Percentiles rank a stretch among this genome's conserved stretches.
Conservation (phyloP, 2,888 invertebrate species). For the Cerceris ruficornis region DNA sequence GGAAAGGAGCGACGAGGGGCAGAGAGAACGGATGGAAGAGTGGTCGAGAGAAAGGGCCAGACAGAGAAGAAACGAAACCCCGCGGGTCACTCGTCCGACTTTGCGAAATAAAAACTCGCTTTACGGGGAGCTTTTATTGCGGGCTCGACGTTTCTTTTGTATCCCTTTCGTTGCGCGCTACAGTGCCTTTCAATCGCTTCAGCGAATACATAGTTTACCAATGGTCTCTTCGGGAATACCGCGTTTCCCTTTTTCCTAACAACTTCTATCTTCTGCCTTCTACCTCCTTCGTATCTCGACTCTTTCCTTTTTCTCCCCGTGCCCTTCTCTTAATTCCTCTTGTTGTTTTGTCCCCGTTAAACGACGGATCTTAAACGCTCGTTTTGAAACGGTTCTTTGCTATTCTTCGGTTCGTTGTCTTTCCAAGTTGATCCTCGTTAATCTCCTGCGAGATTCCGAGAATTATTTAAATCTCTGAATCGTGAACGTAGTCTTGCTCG, state of each 20-base stretch:
- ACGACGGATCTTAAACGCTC: conserved; percentile 27
- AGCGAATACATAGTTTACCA: conserved; percentile 71
- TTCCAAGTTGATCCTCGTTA: conserved; percentile 17
- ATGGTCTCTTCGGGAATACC: conserved; percentile 67
- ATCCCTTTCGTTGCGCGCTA: conserved; percentile 66
- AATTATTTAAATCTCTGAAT: conserved; percentile 30
- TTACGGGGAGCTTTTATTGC: conserved; percentile 78
- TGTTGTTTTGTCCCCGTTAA: background rate
- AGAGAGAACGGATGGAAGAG: conserved; percentile 16
- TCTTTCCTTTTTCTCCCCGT: conserved; percentile 12
- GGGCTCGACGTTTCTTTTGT: conserved; percentile 76
- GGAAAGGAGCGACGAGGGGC: conserved; percentile 22
- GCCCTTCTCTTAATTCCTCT: conserved; percentile 40
- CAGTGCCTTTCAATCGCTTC: conserved; percentile 75
- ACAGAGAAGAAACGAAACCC: conserved; percentile 65
- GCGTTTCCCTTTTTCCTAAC: conserved; percentile 45
- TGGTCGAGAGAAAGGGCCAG: conserved; percentile 28
- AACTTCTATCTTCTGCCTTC: conserved; percentile 46
- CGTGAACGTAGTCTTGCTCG: conserved; percentile 1
- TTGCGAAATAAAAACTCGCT: conserved; percentile 79
- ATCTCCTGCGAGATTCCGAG: background rate
- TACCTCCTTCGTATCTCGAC: conserved; percentile 1
- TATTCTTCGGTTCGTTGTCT: conserved; percentile 23
- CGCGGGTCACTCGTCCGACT: conserved; percentile 75
- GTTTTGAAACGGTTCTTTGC: conserved; percentile 38